A percentile compares a stretch with the other conserved stretches of the same genome.
These are phyloP conservation scores for Muricea muricata DNA, from an alignment of 92 coral and sea anemone genomes.

Conservation along the genomic window DNA sequence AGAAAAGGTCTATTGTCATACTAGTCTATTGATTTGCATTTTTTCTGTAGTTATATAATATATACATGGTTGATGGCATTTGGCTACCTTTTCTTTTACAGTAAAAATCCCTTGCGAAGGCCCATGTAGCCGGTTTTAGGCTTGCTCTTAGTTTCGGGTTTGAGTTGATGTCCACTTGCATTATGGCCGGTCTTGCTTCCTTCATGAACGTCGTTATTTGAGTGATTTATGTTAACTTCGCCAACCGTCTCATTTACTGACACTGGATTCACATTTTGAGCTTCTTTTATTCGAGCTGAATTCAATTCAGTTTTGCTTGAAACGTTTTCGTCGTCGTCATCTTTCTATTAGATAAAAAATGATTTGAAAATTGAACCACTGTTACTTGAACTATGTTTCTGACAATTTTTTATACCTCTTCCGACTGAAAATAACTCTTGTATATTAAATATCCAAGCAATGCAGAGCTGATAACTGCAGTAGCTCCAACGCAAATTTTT, in stretches of 20 bases:
- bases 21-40: too few relatives aligned
- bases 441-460: slow-evolving; percentile 5
- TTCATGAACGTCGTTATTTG: too few relatives aligned
- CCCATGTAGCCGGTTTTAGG: slow-evolving; percentile 37
- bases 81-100: too few relatives aligned
- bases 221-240: too few relatives aligned
- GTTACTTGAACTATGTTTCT: not conserved
- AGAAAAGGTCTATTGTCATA: too few relatives aligned
- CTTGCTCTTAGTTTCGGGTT: not conserved
- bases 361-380: not conserved
- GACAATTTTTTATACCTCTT: not conserved
- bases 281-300: not conserved
- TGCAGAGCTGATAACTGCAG: slow-evolving; percentile 30
- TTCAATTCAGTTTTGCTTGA: not conserved
- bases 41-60: too few relatives aligned
- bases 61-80: too few relatives aligned
- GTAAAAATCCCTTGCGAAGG: slow-evolving; percentile 33
- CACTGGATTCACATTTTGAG: not conserved
- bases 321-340: not conserved
- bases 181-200: not conserved
- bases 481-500: slow-evolving; percentile 23
- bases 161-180: not conserved
- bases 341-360: too few relatives aligned
- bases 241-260: too few relatives aligned
- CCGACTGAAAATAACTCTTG: not conserved